Evolutionary conservation across 1,140 invertebrate species (phyloP).

Genomic region (Lycorma delicatula): DNA sequence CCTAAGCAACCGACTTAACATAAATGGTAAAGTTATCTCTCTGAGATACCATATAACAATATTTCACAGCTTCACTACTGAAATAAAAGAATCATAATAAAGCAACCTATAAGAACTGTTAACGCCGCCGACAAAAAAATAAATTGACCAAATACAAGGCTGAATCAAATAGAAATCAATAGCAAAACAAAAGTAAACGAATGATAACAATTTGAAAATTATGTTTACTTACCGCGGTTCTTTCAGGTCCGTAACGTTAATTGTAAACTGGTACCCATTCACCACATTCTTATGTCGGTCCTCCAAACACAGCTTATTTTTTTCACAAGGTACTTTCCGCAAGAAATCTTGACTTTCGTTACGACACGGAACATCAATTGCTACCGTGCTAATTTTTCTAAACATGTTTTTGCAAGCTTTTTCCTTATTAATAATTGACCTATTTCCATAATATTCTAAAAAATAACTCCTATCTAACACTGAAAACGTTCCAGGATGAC

Average conservation of each 20-base stretch:
- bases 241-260: constrained; percentile 76
- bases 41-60: too few species aligned
- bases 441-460: constrained; percentile 78
- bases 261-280: constrained; percentile 85
- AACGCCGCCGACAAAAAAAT: too few species aligned
- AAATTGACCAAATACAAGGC: too few species aligned
- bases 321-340: constrained; percentile 76
- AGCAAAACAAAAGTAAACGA: too few species aligned
- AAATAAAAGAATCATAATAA: too few species aligned
- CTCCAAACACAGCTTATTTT: constrained; percentile 74
- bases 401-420: constrained; percentile 78
- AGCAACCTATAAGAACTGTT: too few species aligned
- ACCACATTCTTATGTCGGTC: constrained; percentile 77
- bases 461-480: constrained; percentile 81
- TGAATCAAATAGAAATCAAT: too few species aligned
- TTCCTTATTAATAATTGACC: constrained; percentile 49
- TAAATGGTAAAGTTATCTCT: too few species aligned
- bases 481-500: constrained; percentile 68
- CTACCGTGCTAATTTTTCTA: constrained; percentile 64
- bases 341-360: constrained; percentile 80
- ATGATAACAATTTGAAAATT: neutral
- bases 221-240: constrained; percentile 65
- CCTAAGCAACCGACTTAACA: too few species aligned
- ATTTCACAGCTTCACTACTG: too few species aligned
- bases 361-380: constrained; percentile 76